Base-by-base conservation (phyloP, 2,113 vertebrate genomes). In the Morone saxatilis region DNA sequence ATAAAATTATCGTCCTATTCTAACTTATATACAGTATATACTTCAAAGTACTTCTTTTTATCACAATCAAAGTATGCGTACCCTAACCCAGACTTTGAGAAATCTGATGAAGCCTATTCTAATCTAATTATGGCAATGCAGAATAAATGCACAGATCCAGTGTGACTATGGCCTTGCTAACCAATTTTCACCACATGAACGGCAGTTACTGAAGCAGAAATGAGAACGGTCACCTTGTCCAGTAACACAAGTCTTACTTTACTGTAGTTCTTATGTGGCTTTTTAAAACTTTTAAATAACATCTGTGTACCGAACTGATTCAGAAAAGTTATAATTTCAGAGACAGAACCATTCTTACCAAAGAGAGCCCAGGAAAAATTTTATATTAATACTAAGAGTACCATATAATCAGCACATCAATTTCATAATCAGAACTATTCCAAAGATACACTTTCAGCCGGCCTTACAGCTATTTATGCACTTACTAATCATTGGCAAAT, bases 401-500 rank as follows among this genome's bases (percentile, higher is more conserved):
- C 40, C 11, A 1, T 47, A 41, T 70, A 78, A 78, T 84, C 68
- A 86, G 59, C 38, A 62, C n/a, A 53, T 56, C 65, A 71, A n/a
- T 84, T 81, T 62, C 6, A 57, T 70, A 68, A 78, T 82, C 80
- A 75, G 16, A 71, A 68, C 48, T 41, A 31, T 75, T 14, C 38
- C 36, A 14, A 38, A 80, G 60, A 76, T 57, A 20, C 54, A 10
- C 61, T n/a, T 67, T 76, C 51, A 76, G 51, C 48, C 38, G 16
- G n/a, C 47, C 45, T 40, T 4, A 3, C 43, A 25, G 54, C 47
- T 69, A 40, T n/a, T 72, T 71, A 25, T 80, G 53, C 68, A 71
- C 50, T 80, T 43, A 54, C 72, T 71, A 78, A 87, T 87, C 61
- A 85, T 72, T 75, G 19, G 25, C 14, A 67, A 45, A 78, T 88